Percentiles rank a stretch among this genome's conserved stretches.
These are phyloP conservation scores for Gryon sp. DNA, from an alignment of 1,140 invertebrate genomes.

Conservation along the genomic window DNA sequence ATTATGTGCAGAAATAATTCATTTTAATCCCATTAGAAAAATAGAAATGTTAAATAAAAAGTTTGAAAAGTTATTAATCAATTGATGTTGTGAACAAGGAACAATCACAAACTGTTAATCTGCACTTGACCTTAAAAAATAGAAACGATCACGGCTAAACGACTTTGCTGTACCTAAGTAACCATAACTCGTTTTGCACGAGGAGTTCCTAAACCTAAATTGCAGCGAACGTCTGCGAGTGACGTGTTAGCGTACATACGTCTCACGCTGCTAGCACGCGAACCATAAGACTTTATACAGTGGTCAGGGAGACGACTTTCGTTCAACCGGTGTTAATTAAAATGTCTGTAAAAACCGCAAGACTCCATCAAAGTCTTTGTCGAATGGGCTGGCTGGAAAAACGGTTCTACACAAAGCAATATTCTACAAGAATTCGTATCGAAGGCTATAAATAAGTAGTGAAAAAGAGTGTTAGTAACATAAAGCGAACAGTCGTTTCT, in stretches of 20 bases:
- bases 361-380: conserved; percentile 53
- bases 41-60: no score
- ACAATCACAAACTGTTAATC: no score
- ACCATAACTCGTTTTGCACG: conserved; percentile 41
- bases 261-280: conserved; percentile 42
- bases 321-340: conserved; percentile 60
- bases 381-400: conserved; percentile 30
- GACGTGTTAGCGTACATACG: conserved; percentile 51
- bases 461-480: neutral
- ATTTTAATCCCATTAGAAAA: no score
- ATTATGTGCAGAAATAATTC: no score
- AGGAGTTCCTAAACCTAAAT: conserved; percentile 51
- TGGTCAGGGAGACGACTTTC: conserved; percentile 41
- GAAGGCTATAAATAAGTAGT: conserved; percentile 2
- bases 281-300: conserved; percentile 30
- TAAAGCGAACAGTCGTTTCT: no score
- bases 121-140: conserved; percentile 17
- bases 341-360: conserved; percentile 61
- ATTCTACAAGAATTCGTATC: conserved; percentile 5
- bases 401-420: neutral
- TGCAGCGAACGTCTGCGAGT: conserved; percentile 42
- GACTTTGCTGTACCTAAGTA: conserved; percentile 17
- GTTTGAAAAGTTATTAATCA: no score
- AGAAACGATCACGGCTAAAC: conserved; percentile 12
- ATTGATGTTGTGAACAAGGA: no score